Evolutionary conservation across 1,140 invertebrate species (phyloP).

Genomic region (Cataglyphis hispanica): DNA sequence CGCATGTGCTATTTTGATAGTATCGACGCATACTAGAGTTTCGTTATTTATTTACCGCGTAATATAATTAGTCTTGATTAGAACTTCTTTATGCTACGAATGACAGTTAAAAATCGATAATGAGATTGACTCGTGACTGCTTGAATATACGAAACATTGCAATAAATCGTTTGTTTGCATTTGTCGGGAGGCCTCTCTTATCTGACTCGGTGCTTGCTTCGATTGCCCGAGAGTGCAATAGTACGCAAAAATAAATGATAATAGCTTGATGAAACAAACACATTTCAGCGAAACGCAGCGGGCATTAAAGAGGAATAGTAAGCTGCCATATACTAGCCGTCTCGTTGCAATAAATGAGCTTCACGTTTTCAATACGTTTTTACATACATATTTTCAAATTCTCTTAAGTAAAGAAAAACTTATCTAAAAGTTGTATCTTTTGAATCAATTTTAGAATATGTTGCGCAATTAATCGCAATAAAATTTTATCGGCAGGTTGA

Average conservation of each 20-base stretch:
- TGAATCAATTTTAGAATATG: neutral
- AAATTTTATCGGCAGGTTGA: neutral
- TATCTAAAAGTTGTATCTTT: neutral
- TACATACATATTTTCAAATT: neutral
- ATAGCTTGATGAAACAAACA: constrained; percentile 29
- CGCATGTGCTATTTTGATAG: neutral
- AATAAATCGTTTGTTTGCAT: neutral
- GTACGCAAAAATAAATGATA: constrained; percentile 41
- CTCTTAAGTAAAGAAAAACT: neutral
- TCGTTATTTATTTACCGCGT: neutral
- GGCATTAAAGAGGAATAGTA: neutral
- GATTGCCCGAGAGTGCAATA: constrained; percentile 27
- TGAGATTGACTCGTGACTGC: neutral
- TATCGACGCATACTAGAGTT: neutral
- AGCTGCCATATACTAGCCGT: neutral
- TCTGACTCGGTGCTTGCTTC: constrained; percentile 9
- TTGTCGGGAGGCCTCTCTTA: neutral
- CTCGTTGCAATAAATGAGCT: neutral
- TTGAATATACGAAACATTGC: neutral
- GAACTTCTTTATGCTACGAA: neutral
- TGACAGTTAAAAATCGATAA: neutral
- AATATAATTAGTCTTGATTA: neutral
- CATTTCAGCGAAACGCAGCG: neutral
- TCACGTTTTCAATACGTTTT: neutral
- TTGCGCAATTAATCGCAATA: neutral